Conservation (phyloP, 2,888 invertebrate species). For the Flexamia atlantica region DNA sequence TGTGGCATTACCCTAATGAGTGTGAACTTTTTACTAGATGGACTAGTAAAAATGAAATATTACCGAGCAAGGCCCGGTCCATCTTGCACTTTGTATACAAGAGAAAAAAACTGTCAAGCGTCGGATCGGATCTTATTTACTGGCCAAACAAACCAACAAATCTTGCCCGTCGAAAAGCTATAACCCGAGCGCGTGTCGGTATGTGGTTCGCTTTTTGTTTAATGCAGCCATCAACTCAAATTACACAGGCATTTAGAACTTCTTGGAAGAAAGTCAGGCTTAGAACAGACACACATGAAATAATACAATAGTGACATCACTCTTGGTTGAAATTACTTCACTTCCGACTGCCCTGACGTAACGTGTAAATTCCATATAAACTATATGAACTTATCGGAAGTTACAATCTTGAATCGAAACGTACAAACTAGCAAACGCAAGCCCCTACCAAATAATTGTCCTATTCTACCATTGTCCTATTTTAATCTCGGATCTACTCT, state of each 20-base stretch:
- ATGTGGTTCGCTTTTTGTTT: constrained; percentile 25
- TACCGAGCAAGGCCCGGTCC: no score
- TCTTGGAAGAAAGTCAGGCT: background rate
- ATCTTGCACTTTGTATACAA: no score
- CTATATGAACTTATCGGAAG: background rate
- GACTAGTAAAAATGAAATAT: no score
- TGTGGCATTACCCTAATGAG: no score
- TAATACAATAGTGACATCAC: background rate
- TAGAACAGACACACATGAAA: background rate
- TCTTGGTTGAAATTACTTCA: background rate
- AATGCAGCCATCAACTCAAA: constrained; percentile 18
- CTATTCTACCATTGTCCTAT: no score
- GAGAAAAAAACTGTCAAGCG: constrained; percentile 10
- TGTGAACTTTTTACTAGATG: no score
- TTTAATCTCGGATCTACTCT: no score
- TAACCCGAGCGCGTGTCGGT: background rate
- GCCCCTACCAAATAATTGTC: no score
- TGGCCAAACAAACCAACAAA: constrained; percentile 4
- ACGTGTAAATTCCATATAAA: background rate
- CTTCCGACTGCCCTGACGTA: background rate
- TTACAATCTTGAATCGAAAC: no score
- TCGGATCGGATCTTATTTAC: background rate
- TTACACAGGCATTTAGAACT: constrained; percentile 14
- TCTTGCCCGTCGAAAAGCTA: background rate
- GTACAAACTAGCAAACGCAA: no score